phyloP scores from a whole-genome alignment of 2,888 invertebrate species.

The Epicampocera succincta region DNA sequence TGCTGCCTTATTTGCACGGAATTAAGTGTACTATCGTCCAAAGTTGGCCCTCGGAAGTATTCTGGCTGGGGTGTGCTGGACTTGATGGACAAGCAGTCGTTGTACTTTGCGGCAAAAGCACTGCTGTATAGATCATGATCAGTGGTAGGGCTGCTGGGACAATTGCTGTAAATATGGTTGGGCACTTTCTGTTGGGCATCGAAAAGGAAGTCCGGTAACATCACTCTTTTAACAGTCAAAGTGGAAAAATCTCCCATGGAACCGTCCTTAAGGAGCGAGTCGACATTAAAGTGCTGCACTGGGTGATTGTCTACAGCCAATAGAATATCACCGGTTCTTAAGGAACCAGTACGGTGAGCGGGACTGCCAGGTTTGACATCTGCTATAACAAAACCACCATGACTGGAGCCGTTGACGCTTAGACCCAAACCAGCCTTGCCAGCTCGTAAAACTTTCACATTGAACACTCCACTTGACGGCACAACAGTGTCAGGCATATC shows the following conservation, averaged over 20 bases:
- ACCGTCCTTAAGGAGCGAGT: constrained; percentile 79
- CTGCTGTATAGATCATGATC: constrained; percentile 79
- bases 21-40: constrained; percentile 74
- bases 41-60: constrained; percentile 76
- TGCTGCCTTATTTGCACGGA: constrained; percentile 79
- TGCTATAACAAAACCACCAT: constrained; percentile 88
- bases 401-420: constrained; percentile 89
- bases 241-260: constrained; percentile 78
- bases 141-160: constrained; percentile 73
- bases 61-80: constrained; percentile 81
- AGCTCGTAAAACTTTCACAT: constrained; percentile 90
- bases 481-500: constrained; percentile 95
- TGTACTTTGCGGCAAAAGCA: constrained; percentile 77
- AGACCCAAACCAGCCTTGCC: constrained; percentile 92
- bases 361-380: constrained; percentile 95
- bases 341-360: constrained; percentile 93
- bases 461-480: constrained; percentile 94
- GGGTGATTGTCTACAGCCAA: constrained; percentile 93
- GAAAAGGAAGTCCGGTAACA: constrained; percentile 80
- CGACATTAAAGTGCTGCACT: constrained; percentile 83
- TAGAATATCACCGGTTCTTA: constrained; percentile 92
- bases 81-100: constrained; percentile 79
- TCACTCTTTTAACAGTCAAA: constrained; percentile 80
- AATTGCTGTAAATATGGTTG: constrained; percentile 81
- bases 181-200: constrained; percentile 78